Conservation (phyloP, 2,113 vertebrate species). For the Poeciliopsis turrubarensis region DNA sequence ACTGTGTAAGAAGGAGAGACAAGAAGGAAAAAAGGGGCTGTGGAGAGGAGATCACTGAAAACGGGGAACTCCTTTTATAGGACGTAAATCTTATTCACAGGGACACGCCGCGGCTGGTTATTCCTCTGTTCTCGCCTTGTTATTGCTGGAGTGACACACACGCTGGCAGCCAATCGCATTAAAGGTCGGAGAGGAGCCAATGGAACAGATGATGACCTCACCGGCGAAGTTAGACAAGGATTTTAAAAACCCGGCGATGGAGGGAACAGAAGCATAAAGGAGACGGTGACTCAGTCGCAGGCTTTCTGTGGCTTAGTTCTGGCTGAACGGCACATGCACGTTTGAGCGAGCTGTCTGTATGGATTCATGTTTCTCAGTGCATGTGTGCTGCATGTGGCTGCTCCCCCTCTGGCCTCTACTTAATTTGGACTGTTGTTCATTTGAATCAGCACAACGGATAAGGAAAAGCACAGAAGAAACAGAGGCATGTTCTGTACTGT, state of each 20-base stretch:
- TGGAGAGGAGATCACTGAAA: conserved; percentile 5
- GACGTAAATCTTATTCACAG: conserved; percentile 37
- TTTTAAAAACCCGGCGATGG: conserved; percentile 6
- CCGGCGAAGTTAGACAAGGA: conserved; percentile 28
- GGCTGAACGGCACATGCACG: conserved; percentile 37
- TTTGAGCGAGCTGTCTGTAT: conserved; percentile 42
- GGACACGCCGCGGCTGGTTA: conserved; percentile 41
- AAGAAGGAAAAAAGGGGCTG: conserved; percentile 16
- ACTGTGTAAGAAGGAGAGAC: neutral
- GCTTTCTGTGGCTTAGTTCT: conserved; percentile 60
- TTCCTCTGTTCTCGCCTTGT: conserved; percentile 36
- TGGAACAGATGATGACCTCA: conserved; percentile 50
- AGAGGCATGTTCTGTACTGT: conserved; percentile 7
- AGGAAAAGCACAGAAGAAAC: conserved; percentile 6
- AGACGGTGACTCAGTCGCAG: conserved; percentile 52
- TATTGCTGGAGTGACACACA: conserved; percentile 46
- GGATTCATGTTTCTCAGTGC: conserved; percentile 27
- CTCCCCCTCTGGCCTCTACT: conserved; percentile 22
- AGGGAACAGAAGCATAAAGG: conserved; percentile 15
- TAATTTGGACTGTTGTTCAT: conserved; percentile 30
- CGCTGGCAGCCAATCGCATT: conserved; percentile 49
- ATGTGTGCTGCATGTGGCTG: conserved; percentile 17
- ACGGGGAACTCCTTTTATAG: conserved; percentile 23
- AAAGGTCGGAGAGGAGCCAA: conserved; percentile 59
- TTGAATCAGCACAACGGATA: conserved; percentile 29